Evolutionary conservation across 2,888 invertebrate genomes (phyloP), one percentile per base, ranked within the genome.

Genomic region (Drosophila cognata): DNA sequence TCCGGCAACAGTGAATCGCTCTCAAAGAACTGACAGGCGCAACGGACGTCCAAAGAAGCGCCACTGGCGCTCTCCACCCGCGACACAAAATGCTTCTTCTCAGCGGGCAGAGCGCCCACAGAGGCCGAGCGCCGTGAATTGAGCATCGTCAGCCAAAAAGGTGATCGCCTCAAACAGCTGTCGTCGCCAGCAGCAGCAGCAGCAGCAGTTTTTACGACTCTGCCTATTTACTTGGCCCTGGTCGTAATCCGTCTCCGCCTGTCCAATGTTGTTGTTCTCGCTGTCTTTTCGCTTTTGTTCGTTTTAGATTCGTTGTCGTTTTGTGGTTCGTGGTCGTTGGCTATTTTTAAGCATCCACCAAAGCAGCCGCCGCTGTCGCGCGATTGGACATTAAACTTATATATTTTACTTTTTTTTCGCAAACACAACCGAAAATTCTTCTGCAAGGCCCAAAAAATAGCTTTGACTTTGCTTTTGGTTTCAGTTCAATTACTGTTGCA

Each of bases 11-110:
- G 93, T 72, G 96, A 96, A 93, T 97, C 96, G 92, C 96, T 95
- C 94, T 96, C 96, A 93, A 95, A 97, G 94, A 95, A 97, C 94
- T 97, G 97, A 94, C 97, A 97, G 82, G 94, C 97, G 93, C 97
- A 97, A 84, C 97, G 95, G 74, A 97, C 97, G 92, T 97, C 97
- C 91, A 96, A 94, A 71, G 97, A 95, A 84, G 94, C 95, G 84
- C 96, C 95, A 87, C 96, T 95, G 79, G 96, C 95, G 92, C 96
- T 95, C 91, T 96, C 95, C 92, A 95, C 95, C 89, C 96, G 94
- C 73, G 96, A 96, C 65, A 96, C 95, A 91, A 95, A 94, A 89
- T 95, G 94, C 76, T 94, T 94, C 91, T 94, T 95, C 88, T 94
- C 94, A 89, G 94, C 92, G 68, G 95, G 95, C 91, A 94, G 93